Conservation (phyloP, 2,797 vertebrate genomes). For the Myripristis murdjan region DNA sequence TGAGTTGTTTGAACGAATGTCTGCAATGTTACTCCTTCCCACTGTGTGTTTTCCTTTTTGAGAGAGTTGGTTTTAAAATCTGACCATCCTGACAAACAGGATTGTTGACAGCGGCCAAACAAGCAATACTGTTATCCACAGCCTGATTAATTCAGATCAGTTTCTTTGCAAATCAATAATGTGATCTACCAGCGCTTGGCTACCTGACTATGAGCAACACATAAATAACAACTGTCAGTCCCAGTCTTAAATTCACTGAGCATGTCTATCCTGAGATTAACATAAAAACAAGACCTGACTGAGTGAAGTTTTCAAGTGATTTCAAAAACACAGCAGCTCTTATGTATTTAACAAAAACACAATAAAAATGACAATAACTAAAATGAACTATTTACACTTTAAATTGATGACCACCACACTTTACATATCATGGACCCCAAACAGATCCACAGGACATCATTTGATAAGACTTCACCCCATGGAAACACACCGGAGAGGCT, state of each 20-base stretch:
- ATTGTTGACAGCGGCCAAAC: background rate
- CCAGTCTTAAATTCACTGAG: constrained; percentile 50
- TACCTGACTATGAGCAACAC: constrained; percentile 15
- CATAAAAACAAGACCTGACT: background rate
- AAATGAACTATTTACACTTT: no score
- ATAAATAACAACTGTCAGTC: background rate
- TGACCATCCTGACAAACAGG: background rate
- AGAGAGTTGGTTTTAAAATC: background rate
- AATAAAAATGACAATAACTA: background rate
- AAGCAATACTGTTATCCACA: background rate
- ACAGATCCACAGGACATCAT: background rate
- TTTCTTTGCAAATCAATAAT: background rate
- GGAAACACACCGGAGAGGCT: background rate
- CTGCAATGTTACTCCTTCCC: background rate
- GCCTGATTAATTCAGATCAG: background rate
- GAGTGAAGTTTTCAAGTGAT: no score
- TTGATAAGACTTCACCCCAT: background rate
- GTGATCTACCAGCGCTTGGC: background rate
- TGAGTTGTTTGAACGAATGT: no score
- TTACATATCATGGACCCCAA: background rate
- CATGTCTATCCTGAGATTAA: constrained; percentile 23
- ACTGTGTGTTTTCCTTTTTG: background rate
- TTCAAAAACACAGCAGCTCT: no score
- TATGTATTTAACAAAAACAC: background rate
- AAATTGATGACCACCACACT: background rate